phyloP scores from a whole-genome alignment of 30 jellyfish, hydroid and myxozoan genomes.

The Cassiopea andromeda region DNA sequence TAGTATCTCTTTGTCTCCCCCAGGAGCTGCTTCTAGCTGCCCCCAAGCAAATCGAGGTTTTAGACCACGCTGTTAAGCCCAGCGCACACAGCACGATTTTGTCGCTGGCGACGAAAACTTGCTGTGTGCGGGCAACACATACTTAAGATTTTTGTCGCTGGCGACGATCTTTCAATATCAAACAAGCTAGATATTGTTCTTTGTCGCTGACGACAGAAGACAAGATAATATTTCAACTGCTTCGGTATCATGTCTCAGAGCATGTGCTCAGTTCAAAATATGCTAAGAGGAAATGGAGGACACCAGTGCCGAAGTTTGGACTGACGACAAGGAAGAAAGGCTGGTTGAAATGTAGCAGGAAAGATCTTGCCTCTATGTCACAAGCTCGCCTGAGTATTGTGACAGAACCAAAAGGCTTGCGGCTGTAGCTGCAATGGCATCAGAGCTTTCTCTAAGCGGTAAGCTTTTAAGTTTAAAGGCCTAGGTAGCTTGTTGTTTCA shows the following conservation, averaged over 20 bases:
- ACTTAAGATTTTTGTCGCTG: neutral
- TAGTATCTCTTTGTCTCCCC: too few species aligned
- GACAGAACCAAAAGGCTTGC: conserved; percentile 12
- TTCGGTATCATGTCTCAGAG: neutral
- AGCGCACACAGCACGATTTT: conserved; percentile 12
- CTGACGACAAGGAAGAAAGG: neutral
- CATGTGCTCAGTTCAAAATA: neutral
- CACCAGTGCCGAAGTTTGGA: neutral
- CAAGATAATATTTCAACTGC: neutral
- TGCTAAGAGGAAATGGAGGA: neutral
- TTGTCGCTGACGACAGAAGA: neutral
- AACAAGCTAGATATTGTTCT: neutral
- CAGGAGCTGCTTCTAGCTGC: too few species aligned
- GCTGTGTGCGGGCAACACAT: conserved; percentile 13
- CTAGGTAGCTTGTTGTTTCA: neutral
- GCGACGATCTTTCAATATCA: neutral
- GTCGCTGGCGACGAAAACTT: conserved; percentile 11
- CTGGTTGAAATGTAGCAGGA: conserved; percentile 11
- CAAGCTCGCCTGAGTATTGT: conserved; percentile 9
- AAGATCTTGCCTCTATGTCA: conserved; percentile 6
- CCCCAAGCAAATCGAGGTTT: too few species aligned
- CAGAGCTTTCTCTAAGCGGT: neutral
- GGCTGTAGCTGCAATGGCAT: conserved; percentile 1
- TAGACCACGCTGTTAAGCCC: neutral
- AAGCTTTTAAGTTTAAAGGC: neutral